Evolutionary conservation across 2,797 vertebrate genomes (phyloP).

Genomic region (Odontamblyopus rebecca): DNA sequence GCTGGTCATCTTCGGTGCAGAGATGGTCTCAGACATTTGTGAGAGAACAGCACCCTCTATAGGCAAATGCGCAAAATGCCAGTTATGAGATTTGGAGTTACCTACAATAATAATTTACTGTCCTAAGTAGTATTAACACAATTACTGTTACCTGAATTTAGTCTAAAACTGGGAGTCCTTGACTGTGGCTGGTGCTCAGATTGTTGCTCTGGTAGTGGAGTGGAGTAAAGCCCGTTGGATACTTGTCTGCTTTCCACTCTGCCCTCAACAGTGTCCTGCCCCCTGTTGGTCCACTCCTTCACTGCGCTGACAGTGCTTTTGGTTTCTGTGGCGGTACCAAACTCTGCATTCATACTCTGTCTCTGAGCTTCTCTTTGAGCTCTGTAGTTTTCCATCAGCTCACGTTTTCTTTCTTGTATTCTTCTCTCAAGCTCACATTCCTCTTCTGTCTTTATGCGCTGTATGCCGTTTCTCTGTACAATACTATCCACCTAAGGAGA

Average conservation of each 20-base stretch:
- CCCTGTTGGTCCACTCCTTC: conserved; percentile 15
- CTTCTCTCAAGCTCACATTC: conserved; percentile 47
- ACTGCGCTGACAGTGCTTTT: background rate
- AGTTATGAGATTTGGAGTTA: background rate
- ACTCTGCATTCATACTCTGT: background rate
- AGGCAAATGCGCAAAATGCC: conserved; percentile 22
- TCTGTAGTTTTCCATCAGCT: conserved; percentile 44
- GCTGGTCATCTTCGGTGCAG: conserved; percentile 40
- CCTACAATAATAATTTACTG: background rate
- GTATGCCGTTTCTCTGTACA: conserved; percentile 51
- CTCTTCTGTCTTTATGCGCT: conserved; percentile 25
- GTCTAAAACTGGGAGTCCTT: conserved; percentile 57
- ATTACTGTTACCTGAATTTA: conserved; percentile 66
- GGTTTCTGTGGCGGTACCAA: background rate
- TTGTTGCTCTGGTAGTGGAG: background rate
- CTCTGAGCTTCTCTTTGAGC: conserved; percentile 32
- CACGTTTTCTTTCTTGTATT: conserved; percentile 34
- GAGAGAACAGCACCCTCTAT: conserved; percentile 75
- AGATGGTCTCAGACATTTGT: conserved; percentile 54
- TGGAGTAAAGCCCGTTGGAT: conserved; percentile 54
- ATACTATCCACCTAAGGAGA: conserved; percentile 69
- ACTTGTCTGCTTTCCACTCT: conserved; percentile 17
- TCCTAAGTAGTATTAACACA: background rate
- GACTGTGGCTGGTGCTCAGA: conserved; percentile 7
- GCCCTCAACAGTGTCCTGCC: conserved; percentile 19